Percentiles rank a stretch among this genome's conserved stretches.
phyloP scores from a whole-genome alignment of 1,140 invertebrate species.

The Psix sp. region DNA sequence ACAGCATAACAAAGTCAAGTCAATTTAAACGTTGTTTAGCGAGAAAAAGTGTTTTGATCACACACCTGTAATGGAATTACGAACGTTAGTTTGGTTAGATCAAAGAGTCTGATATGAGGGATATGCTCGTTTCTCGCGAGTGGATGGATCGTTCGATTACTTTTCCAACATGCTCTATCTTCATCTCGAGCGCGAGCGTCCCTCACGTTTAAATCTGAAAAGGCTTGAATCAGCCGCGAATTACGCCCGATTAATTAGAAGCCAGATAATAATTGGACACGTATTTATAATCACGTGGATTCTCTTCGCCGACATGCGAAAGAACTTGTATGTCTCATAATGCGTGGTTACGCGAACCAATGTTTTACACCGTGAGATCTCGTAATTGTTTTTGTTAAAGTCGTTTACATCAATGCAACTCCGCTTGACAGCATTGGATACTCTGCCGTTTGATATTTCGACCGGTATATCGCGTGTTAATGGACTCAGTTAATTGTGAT shows the following conservation, averaged over 20 bases:
- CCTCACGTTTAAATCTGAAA: constrained; percentile 45
- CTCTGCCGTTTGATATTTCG: constrained; percentile 45
- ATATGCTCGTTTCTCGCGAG: constrained; percentile 46
- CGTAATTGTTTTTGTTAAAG: constrained; percentile 54
- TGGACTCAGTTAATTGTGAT: constrained; percentile 51
- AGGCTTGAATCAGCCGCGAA: constrained; percentile 54
- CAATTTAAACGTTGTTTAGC: constrained; percentile 18
- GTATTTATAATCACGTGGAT: constrained; percentile 56
- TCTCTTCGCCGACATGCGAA: constrained; percentile 35
- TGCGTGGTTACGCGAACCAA: constrained; percentile 43
- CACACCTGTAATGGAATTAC: constrained; percentile 48
- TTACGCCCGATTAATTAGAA: constrained; percentile 62
- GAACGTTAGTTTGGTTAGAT: constrained; percentile 56
- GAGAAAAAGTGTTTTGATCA: constrained; percentile 19
- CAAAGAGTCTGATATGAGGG: constrained; percentile 43
- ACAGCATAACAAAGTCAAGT: constrained; percentile 14
- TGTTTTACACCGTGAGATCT: constrained; percentile 58
- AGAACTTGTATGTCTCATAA: constrained; percentile 38
- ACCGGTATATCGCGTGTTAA: constrained; percentile 44
- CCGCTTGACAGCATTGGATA: constrained; percentile 25
- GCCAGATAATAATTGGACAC: constrained; percentile 58
- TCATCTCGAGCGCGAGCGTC: constrained; percentile 29
- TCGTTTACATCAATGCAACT: constrained; percentile 43
- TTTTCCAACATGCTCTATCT: constrained; percentile 37
- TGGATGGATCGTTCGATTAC: constrained; percentile 45